Conservation (phyloP, 1,140 invertebrate species). For the Dolichoris vasculosae region DNA sequence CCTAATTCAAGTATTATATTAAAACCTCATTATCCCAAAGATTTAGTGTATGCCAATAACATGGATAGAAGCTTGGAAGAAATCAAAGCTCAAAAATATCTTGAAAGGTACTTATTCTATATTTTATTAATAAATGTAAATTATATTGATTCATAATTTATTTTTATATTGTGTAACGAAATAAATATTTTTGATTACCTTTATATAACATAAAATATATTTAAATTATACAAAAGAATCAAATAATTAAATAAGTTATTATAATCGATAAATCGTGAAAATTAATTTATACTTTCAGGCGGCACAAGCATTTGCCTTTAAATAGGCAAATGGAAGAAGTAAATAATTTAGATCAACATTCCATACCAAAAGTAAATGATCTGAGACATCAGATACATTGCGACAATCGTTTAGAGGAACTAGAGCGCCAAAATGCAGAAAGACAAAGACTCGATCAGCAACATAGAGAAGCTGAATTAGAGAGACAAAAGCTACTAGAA, state of each 20-base stretch:
- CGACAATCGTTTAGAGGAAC: constrained; percentile 55
- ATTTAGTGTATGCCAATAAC: constrained; percentile 78
- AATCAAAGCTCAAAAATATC: constrained; percentile 75
- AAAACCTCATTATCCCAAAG: constrained; percentile 71
- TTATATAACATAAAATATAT: not conserved
- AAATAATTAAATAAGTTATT: not conserved
- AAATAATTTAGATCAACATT: constrained; percentile 47
- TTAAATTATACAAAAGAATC: not conserved
- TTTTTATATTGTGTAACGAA: not conserved
- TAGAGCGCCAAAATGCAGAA: constrained; percentile 58
- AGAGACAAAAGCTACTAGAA: constrained; percentile 59
- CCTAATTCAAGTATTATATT: constrained; percentile 76
- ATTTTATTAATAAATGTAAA: not conserved
- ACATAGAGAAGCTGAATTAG: constrained; percentile 58
- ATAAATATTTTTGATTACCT: not conserved
- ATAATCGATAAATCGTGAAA: not conserved
- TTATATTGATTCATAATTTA: not conserved
- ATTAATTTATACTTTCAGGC: not conserved
- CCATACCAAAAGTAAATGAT: constrained; percentile 43
- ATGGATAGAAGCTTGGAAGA: constrained; percentile 81
- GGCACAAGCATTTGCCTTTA: not conserved
- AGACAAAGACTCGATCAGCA: constrained; percentile 62
- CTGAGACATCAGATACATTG: constrained; percentile 28
- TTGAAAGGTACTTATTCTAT: constrained; percentile 49
- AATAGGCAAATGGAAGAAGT: constrained; percentile 31